phyloP scores from a whole-genome alignment of 2,113 vertebrate species.

The Ophthalmolycus amberensis region DNA sequence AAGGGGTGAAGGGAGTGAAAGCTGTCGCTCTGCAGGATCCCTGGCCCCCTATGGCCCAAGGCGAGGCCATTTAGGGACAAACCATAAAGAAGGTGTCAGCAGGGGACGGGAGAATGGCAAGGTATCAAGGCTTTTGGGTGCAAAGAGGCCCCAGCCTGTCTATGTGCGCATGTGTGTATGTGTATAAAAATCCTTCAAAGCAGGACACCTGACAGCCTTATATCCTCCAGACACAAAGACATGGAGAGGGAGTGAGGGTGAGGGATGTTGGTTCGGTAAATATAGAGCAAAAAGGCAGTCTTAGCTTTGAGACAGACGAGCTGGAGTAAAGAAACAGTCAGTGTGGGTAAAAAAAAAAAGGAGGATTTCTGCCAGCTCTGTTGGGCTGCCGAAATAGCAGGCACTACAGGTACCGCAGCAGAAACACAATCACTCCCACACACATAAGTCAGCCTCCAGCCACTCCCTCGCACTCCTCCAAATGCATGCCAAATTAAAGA shows the following conservation, averaged over 20 bases:
- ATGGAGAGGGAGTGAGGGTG: background rate
- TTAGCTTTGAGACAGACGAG: slow-evolving; percentile 38
- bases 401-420: slow-evolving; percentile 24
- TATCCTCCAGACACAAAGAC: slow-evolving; percentile 34
- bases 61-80: slow-evolving; percentile 38
- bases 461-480: slow-evolving; percentile 26
- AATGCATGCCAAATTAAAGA: slow-evolving; percentile 50
- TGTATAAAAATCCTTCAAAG: slow-evolving; percentile 23
- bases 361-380: slow-evolving; percentile 40
- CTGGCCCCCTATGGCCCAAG: background rate
- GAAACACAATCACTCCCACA: slow-evolving; percentile 49
- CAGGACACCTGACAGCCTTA: slow-evolving; percentile 50
- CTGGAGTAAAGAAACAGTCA: slow-evolving; percentile 43
- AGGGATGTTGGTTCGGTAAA: slow-evolving; percentile 20
- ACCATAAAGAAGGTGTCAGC: slow-evolving; percentile 33
- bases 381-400: slow-evolving; percentile 51
- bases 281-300: slow-evolving; percentile 20
- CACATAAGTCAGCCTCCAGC: slow-evolving; percentile 35
- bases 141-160: slow-evolving; percentile 17
- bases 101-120: slow-evolving; percentile 42
- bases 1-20: slow-evolving; percentile 12
- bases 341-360: slow-evolving; percentile 27
- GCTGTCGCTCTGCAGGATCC: slow-evolving; percentile 8
- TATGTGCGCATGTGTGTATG: background rate
- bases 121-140: slow-evolving; percentile 26